Evolutionary conservation across 2,113 vertebrate species (phyloP), one percentile per base, ranked within the genome.

Genomic region (Aviceda subcristata): DNA sequence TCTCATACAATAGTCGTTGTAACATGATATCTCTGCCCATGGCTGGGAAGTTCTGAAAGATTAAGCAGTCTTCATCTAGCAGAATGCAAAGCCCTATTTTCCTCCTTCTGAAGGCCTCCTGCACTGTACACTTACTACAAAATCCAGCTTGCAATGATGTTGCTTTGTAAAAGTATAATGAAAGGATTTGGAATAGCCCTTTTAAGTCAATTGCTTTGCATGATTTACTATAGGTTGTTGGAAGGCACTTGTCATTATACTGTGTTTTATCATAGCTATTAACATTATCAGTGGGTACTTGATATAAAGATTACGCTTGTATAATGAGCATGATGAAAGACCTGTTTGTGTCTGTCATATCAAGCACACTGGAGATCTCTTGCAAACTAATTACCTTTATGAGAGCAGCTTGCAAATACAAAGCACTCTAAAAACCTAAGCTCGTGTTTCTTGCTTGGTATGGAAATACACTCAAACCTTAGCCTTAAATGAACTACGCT

Each of bases 1-100:
- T 92, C 92, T 96, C 62, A 22, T 87, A 72, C 50, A 93, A 55
- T 60, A 96, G 91, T 3, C 30, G 30, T 39, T 86, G 97, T 97
- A 98, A 98, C 96, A 64, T 89, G 97, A 98, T 97, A 91, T 90
- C 93, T 94, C 82, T 96, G 91, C 88, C 83, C 74, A 90, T 88
- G 91, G 59, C 86, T 84, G 80, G 94, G 78, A 81, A 92, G 88
- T 96, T 96, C 94, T 92, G 56, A 95, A 95, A 97, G 97, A 98
- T 97, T 95, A 97, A 94, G 86, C 72, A 94, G 79, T 90, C 91
- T 94, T 94, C 90, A 57, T 7, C 81, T 43, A 63, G 56, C 85
- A 75, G 80, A 91, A 83, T 89, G n/a, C 64, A 57, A 56, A 87
- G 53, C 41, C 90, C 39, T 38, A 36, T 95, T 89, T 92, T 88